Base-by-base conservation (phyloP, 2,797 vertebrate genomes). In the Spinus pinus region DNA sequence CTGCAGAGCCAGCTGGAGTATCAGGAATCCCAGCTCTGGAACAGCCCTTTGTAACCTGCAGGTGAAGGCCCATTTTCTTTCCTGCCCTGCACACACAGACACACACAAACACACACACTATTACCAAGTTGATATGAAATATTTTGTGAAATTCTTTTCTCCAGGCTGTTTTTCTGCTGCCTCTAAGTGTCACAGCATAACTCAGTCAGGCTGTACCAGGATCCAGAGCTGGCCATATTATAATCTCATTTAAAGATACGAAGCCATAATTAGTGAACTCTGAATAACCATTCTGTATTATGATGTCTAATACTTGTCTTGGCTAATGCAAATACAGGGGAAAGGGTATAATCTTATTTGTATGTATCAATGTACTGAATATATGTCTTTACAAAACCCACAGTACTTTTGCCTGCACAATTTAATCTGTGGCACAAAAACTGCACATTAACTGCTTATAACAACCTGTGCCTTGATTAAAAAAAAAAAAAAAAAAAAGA, bases 141-240 rank as follows among this genome's bases (percentile, higher is more conserved):
- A 89, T 97, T 97, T 73, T 70, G 81, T 79, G 72, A 95, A 66
- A 66, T 21, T 24, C 50, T 50, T 37, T 95, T 96, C 94, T 83
- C 78, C 92, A 95, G 88, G 94, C 95, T 95, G 75, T 97, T 98
- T 98, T 96, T 53, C 95, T 91, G 91, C 95, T 95, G 90, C 96
- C 57, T 96, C 95, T 94, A 87, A 97, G 93, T 96, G 96, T 95
- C 89, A 89, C 96, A 96, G 96, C 97, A 97, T 97, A 97, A 97
- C 97, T 97, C 97, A 96, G 98, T 95, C 97, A 98, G 96, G 97
- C 98, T 94, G 98, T 98, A 98, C 98, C 98, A 98, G 98, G 97
- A 97, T 90, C 97, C 96, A 94, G 97, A 97, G 97, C 95, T 97
- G 92, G 90, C 95, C 96, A 97, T 97, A 97, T 98, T 98, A 97